These are phyloP conservation scores for Pseudococcus jackbeardsleyi DNA, from an alignment of 2,888 invertebrate genomes.

Conservation along the genomic window DNA sequence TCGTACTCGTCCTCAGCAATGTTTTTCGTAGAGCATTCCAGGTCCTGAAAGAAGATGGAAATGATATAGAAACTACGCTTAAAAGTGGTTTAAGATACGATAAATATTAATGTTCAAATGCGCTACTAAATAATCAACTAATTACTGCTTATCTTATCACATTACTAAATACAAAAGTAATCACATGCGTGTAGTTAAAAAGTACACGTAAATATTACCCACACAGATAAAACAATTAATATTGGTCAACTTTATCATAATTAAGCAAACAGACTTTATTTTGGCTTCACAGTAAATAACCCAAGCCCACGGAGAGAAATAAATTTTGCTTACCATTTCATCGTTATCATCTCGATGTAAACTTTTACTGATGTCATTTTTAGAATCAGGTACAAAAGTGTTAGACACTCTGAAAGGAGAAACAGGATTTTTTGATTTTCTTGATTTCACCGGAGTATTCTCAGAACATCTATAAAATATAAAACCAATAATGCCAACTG, in stretches of 20 bases:
- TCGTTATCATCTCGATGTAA: background rate
- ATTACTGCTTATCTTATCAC: too few species aligned
- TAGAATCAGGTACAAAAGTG: background rate
- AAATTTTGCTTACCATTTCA: background rate
- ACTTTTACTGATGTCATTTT: background rate
- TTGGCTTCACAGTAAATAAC: too few species aligned
- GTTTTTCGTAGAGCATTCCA: background rate
- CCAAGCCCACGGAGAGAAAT: background rate
- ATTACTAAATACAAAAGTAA: too few species aligned
- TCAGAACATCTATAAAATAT: background rate
- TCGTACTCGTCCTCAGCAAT: background rate
- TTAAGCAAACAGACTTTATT: too few species aligned
- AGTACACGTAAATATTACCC: too few species aligned
- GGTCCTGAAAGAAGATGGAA: conserved; percentile 10
- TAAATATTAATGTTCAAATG: background rate
- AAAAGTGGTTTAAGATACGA: background rate
- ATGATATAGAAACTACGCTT: background rate
- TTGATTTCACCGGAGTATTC: background rate
- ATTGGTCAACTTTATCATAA: too few species aligned
- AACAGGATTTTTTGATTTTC: background rate
- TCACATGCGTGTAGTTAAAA: too few species aligned
- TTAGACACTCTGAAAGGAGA: conserved; percentile 1
- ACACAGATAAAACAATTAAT: too few species aligned
- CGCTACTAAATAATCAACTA: too few species aligned
- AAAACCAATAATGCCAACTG: background rate